phyloP scores from a whole-genome alignment of 2,797 vertebrate genomes.

The Ciconia nigra region DNA sequence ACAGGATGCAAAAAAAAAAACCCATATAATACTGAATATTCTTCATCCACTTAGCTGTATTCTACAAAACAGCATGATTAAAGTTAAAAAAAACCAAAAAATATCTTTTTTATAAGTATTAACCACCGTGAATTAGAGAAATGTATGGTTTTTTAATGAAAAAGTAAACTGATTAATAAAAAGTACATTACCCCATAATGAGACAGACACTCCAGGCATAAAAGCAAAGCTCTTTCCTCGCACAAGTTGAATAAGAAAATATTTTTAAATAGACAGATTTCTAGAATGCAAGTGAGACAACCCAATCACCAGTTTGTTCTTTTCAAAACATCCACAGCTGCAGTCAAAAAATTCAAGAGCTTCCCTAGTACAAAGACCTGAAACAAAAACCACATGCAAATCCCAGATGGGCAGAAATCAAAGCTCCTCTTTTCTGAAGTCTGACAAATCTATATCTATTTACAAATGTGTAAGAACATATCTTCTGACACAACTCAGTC shows the following conservation, averaged over 20 bases:
- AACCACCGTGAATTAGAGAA: not conserved
- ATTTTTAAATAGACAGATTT: not conserved
- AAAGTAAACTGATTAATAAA: not conserved
- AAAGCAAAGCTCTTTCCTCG: not conserved
- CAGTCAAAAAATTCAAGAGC: not conserved
- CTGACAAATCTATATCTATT: not conserved
- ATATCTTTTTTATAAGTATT: not conserved
- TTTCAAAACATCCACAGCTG: not conserved
- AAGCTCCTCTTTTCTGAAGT: not conserved
- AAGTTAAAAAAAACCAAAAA: not conserved
- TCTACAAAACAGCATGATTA: not conserved
- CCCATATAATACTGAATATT: not conserved
- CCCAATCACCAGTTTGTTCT: not conserved
- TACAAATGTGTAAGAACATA: not conserved
- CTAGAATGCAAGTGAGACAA: not conserved
- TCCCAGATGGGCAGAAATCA: not conserved
- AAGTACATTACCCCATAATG: not conserved
- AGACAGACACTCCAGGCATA: not conserved
- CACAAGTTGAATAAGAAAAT: not conserved
- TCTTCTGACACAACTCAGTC: not conserved
- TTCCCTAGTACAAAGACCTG: not conserved
- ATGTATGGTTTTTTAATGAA: accelerated
- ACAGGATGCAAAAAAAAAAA: not conserved
- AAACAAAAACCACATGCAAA: not conserved
- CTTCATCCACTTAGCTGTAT: not conserved